Conservation (phyloP, 1,140 invertebrate genomes). For the Cotesia vestalis region DNA sequence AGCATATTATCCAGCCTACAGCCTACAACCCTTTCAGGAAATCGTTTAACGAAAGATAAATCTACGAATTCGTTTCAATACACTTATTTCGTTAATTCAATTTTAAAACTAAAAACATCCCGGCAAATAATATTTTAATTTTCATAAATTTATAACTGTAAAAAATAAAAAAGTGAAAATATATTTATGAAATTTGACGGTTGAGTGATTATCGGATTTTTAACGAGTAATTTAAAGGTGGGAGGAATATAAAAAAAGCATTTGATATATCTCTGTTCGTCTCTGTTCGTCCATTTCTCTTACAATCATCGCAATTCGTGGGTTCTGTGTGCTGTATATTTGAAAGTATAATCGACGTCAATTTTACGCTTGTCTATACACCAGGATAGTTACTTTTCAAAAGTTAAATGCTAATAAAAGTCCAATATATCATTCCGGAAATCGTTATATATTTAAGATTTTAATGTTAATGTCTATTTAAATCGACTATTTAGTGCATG, state of each 20-base stretch:
- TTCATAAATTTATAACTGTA: too few relatives aligned
- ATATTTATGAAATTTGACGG: background rate
- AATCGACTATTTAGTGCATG: too few relatives aligned
- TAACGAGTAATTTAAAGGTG: conserved; percentile 54
- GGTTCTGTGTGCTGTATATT: conserved; percentile 40
- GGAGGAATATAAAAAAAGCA: conserved; percentile 43
- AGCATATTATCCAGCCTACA: conserved; percentile 31
- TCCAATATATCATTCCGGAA: conserved; percentile 3
- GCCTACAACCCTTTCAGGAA: background rate
- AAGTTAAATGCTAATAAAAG: conserved; percentile 12
- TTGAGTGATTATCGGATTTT: conserved; percentile 54
- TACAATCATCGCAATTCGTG: conserved; percentile 50
- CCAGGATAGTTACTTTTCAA: conserved; percentile 3
- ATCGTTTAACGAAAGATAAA: conserved; percentile 12
- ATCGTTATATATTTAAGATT: background rate
- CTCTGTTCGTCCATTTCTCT: conserved; percentile 25
- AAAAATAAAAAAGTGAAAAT: too few relatives aligned
- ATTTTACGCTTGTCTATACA: conserved; percentile 17
- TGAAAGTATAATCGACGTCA: conserved; percentile 56
- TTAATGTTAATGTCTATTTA: too few relatives aligned
- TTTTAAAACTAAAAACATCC: too few relatives aligned
- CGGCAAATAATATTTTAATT: too few relatives aligned
- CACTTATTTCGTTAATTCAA: background rate
- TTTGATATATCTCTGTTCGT: conserved; percentile 16
- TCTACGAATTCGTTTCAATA: background rate